phyloP scores from a whole-genome alignment of 2,113 vertebrate genomes.

The Cinclus cinclus region DNA sequence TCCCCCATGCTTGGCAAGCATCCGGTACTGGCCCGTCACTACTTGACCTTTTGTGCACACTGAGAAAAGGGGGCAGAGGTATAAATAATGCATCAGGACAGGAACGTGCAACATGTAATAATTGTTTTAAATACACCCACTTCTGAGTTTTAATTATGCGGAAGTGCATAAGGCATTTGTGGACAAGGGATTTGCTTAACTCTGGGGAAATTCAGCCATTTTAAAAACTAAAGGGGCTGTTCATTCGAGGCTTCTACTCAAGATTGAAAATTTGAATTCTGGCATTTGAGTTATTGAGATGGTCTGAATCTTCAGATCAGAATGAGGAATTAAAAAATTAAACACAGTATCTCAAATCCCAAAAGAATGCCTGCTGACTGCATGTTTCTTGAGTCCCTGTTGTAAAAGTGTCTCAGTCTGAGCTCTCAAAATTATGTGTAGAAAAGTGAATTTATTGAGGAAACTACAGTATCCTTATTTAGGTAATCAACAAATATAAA shows the following conservation, averaged over 20 bases:
- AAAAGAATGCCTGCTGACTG: neutral
- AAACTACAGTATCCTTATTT: neutral
- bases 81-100: neutral
- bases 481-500: neutral
- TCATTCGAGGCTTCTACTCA: neutral
- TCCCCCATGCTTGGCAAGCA: slow-evolving; percentile 91
- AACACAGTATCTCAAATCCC: neutral
- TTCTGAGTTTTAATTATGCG: neutral
- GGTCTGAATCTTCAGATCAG: neutral
- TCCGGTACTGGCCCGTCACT: slow-evolving; percentile 88
- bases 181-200: neutral
- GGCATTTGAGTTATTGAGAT: neutral
- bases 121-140: neutral
- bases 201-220: neutral
- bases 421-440: neutral
- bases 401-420: neutral
- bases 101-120: neutral
- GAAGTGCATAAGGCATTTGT: neutral
- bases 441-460: neutral
- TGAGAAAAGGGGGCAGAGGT: slow-evolving; percentile 48
- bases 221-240: neutral
- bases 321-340: neutral
- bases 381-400: neutral
- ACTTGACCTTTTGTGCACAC: slow-evolving; percentile 93
- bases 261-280: neutral